Conservation (phyloP, 2,888 invertebrate genomes). For the Hemaris fuciformis region DNA sequence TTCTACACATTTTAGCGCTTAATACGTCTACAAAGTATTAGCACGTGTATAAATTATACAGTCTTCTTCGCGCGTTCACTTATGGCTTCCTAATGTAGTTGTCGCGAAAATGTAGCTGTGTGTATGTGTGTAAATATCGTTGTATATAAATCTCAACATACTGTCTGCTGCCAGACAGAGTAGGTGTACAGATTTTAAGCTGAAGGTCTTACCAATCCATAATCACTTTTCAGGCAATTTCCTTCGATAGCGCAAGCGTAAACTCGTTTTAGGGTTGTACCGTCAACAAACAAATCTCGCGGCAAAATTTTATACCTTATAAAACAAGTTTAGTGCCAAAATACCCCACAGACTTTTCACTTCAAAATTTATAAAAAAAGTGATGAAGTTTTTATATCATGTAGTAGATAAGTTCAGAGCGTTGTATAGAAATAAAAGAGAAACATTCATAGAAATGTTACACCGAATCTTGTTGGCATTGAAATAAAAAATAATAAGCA, state of each 20-base stretch:
- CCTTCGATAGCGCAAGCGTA: conserved; percentile 60
- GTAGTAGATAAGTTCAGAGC: not conserved
- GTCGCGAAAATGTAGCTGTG: conserved; percentile 39
- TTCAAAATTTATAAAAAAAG: not conserved
- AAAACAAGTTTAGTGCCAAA: not conserved
- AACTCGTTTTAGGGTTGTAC: conserved; percentile 50
- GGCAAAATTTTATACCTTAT: not conserved
- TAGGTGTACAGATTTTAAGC: conserved; percentile 53
- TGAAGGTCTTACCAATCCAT: conserved; percentile 67
- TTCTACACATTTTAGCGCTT: not conserved
- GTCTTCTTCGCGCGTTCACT: conserved; percentile 50
- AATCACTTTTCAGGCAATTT: conserved; percentile 73
- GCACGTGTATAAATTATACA: not conserved
- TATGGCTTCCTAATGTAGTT: conserved; percentile 76
- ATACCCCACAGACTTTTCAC: not conserved
- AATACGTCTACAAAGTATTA: not conserved
- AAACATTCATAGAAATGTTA: not conserved
- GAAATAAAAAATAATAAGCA: conserved; percentile 24
- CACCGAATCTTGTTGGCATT: conserved; percentile 15
- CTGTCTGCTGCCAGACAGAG: conserved; percentile 13
- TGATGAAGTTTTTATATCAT: not conserved
- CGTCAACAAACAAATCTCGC: not conserved
- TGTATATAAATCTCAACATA: conserved; percentile 17
- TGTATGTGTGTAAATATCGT: conserved; percentile 20
- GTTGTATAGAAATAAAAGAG: conserved; percentile 1